Conservation (phyloP, 2,797 vertebrate genomes). For the Coregonus suidteri region DNA sequence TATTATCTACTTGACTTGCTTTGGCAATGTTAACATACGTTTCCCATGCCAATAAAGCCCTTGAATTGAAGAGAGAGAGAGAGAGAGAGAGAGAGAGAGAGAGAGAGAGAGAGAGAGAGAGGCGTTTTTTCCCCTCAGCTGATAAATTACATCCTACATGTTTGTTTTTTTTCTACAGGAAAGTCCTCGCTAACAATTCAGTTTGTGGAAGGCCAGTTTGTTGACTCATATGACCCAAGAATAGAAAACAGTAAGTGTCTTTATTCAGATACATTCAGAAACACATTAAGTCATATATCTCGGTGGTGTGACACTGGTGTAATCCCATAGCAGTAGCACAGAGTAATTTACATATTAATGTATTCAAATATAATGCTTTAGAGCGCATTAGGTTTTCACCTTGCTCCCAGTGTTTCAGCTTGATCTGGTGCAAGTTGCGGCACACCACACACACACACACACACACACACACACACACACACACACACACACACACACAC, state of each 20-base stretch:
- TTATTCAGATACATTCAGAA: not conserved
- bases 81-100: too few species aligned
- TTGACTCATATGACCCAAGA: constrained; percentile 98
- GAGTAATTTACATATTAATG: not conserved
- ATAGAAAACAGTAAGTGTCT: constrained; percentile 98
- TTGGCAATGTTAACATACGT: too few species aligned
- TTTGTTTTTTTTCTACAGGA: constrained; percentile 75
- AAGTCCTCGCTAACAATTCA: constrained; percentile 99
- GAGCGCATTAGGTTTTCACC: not conserved
- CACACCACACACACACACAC: too few species aligned
- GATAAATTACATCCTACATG: not conserved
- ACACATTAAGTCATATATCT: not conserved
- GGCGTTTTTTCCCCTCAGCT: too few species aligned
- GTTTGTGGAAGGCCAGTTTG: constrained; percentile 99
- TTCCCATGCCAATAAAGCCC: too few species aligned
- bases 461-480: too few species aligned
- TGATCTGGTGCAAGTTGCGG: too few species aligned
- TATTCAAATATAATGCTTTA: not conserved
- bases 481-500: too few species aligned
- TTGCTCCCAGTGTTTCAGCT: not conserved
- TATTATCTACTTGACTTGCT: too few species aligned
- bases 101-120: too few species aligned
- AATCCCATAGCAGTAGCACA: not conserved
- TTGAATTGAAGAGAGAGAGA: too few species aligned
- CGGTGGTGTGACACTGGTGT: not conserved